Evolutionary conservation across 2,113 vertebrate species (phyloP).

Genomic region (Rhipidura dahli): DNA sequence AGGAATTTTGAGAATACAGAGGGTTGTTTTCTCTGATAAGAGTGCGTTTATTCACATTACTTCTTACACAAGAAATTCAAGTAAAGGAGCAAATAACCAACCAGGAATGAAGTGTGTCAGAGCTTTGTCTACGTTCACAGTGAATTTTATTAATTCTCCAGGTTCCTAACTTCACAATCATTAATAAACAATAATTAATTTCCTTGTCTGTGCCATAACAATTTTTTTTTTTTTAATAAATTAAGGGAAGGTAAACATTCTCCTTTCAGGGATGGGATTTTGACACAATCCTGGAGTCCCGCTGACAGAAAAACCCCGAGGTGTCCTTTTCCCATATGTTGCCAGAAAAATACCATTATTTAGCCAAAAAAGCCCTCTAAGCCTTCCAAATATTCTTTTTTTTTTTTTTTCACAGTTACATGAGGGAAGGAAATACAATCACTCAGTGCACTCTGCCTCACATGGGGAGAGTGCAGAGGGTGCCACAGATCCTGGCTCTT

Average conservation of each 20-base stretch:
- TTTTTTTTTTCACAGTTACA: neutral
- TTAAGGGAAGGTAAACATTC: neutral
- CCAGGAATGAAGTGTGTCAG: neutral
- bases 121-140: neutral
- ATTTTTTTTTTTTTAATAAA: neutral
- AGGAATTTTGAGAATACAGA: neutral
- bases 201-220: neutral
- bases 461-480: neutral
- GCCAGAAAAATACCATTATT: neutral
- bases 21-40: neutral
- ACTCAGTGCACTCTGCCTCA: neutral
- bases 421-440: neutral
- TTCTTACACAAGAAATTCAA: neutral
- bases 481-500: neutral
- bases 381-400: neutral
- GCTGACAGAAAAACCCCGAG: neutral
- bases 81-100: neutral
- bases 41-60: neutral
- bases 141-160: neutral
- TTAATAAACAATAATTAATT: neutral
- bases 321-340: neutral
- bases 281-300: neutral
- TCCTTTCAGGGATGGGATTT: neutral
- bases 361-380: neutral
- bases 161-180: neutral